A percentile compares a stretch with the other conserved stretches of the same genome.
Evolutionary conservation across 2,888 invertebrate species (phyloP).

Genomic region (Microplitis manilae): DNA sequence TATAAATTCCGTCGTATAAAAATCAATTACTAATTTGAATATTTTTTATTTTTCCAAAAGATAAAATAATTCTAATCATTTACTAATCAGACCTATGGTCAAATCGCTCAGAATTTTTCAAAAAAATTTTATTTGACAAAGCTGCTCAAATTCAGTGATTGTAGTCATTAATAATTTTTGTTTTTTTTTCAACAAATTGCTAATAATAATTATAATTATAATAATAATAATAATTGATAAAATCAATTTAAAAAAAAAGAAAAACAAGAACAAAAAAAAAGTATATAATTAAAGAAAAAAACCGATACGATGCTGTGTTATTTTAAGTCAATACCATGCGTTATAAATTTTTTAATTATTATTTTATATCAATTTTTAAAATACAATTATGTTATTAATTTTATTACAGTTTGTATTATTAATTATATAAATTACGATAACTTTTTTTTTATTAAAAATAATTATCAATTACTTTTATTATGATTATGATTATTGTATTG

Average conservation of each 20-base stretch:
- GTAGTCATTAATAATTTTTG: slow-evolving; percentile 14
- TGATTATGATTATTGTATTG: slow-evolving; percentile 40
- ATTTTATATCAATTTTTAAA: slow-evolving; percentile 63
- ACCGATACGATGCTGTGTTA: slow-evolving; percentile 70
- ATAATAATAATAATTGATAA: slow-evolving; percentile 8
- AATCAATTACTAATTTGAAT: not conserved
- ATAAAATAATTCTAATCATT: not conserved
- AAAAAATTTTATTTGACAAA: not conserved
- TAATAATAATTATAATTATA: slow-evolving; percentile 20
- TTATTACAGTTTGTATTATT: slow-evolving; percentile 65
- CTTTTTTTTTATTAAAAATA: slow-evolving; percentile 42
- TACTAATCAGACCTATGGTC: not conserved
- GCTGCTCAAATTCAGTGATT: slow-evolving; percentile 51
- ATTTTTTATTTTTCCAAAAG: not conserved
- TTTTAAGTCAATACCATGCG: slow-evolving; percentile 70
- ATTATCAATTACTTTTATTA: slow-evolving; percentile 32
- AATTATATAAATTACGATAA: slow-evolving; percentile 37
- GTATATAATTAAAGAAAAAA: slow-evolving; percentile 54
- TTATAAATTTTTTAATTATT: slow-evolving; percentile 69
- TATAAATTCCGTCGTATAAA: not conserved
- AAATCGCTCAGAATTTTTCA: not conserved
- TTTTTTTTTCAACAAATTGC: slow-evolving; percentile 18
- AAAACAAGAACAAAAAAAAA: slow-evolving; percentile 39
- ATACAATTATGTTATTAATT: slow-evolving; percentile 68
- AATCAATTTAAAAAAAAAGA: slow-evolving; percentile 7